Conservation (phyloP, 2,113 vertebrate species). For the Cyanocitta stelleri region DNA sequence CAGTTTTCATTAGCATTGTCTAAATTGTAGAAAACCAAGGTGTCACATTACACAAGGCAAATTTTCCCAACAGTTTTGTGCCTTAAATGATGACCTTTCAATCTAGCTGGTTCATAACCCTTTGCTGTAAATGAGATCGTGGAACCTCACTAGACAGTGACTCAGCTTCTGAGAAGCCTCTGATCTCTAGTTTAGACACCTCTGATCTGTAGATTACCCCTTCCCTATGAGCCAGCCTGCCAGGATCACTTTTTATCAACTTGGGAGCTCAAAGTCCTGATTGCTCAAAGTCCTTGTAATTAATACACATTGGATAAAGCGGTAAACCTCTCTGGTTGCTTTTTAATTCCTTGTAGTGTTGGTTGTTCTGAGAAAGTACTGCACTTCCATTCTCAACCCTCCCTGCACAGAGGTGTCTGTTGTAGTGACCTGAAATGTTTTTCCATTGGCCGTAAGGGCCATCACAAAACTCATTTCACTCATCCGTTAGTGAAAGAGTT, state of each 20-base stretch:
- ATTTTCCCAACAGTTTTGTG: neutral
- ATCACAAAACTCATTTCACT: neutral
- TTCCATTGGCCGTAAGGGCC: fast-evolving
- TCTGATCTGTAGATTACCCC: neutral
- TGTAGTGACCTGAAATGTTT: neutral
- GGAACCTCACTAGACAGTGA: neutral
- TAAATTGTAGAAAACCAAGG: neutral
- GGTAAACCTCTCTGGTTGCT: neutral
- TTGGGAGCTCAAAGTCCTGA: neutral
- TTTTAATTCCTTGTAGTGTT: neutral
- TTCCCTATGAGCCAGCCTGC: neutral
- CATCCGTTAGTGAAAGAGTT: fast-evolving
- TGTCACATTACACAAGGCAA: neutral
- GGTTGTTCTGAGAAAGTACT: neutral
- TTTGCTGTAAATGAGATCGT: neutral
- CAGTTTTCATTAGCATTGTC: neutral
- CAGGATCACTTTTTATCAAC: fast-evolving
- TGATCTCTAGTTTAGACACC: neutral
- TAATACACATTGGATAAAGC: neutral
- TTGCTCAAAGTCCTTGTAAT: neutral
- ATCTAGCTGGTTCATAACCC: neutral
- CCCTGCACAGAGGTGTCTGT: fast-evolving
- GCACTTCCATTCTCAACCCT: neutral
- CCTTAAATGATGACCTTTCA: neutral
- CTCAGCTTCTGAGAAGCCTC: neutral